Evolutionary conservation across 2,797 vertebrate species (phyloP).

Genomic region (Setipinna tenuifilis): DNA sequence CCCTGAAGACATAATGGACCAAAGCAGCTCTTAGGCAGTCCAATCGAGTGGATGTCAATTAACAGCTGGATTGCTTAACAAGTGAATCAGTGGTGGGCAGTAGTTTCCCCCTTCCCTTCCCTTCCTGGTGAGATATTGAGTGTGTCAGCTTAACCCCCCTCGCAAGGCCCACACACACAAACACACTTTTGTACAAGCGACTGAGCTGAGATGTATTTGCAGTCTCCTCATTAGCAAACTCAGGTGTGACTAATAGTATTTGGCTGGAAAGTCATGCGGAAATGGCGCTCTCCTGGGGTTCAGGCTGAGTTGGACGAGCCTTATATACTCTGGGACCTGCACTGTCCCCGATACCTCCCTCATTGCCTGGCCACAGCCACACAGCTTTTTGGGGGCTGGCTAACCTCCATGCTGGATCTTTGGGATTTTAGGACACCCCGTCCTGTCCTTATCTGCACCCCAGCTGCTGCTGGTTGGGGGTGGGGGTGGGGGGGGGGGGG

Average conservation of each 20-base stretch:
- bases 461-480: not conserved
- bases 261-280: conserved; percentile 10
- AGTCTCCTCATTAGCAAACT: conserved; percentile 15
- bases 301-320: not conserved
- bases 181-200: not conserved
- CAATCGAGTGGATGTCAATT: conserved; percentile 11
- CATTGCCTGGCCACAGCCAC: not conserved
- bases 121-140: not conserved
- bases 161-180: not conserved
- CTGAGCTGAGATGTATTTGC: conserved; percentile 15
- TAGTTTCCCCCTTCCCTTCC: not conserved
- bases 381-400: not conserved
- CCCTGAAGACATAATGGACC: conserved; percentile 2
- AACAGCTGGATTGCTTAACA: conserved; percentile 18
- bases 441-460: not conserved
- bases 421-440: not conserved
- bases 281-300: not conserved
- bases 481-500: not conserved
- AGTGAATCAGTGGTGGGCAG: conserved; percentile 1
- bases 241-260: conserved; percentile 12
- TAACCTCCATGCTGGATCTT: not conserved
- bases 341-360: not conserved
- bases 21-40: not conserved
- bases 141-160: conserved; percentile 9
- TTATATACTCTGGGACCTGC: not conserved